Evolutionary conservation across 2,888 invertebrate genomes (phyloP).

Genomic region (Acrobasis repandana): DNA sequence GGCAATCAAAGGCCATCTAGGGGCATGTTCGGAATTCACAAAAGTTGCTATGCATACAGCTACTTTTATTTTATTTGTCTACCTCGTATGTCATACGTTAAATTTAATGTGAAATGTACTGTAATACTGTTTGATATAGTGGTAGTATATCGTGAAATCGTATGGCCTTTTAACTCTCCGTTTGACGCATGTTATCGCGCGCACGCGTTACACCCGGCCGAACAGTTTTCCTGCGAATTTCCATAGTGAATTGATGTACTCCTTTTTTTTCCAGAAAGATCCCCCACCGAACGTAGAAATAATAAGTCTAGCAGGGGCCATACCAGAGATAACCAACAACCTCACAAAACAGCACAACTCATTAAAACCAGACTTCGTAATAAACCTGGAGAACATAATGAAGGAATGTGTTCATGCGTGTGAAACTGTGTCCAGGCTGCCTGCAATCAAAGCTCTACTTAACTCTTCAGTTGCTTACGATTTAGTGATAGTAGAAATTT

Average conservation of each 20-base stretch:
- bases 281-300: conserved; percentile 66
- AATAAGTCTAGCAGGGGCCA: conserved; percentile 75
- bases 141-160: conserved; percentile 26
- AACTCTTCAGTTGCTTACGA: conserved; percentile 66
- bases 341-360: conserved; percentile 60
- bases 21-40: too few relatives aligned
- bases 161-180: conserved; percentile 41
- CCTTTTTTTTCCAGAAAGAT: conserved; percentile 63
- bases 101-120: neutral
- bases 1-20: too few relatives aligned
- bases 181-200: conserved; percentile 37
- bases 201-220: conserved; percentile 34
- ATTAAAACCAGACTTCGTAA: conserved; percentile 63
- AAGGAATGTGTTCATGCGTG: conserved; percentile 74
- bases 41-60: too few relatives aligned
- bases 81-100: too few relatives aligned
- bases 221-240: conserved; percentile 2
- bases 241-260: neutral
- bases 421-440: conserved; percentile 64
- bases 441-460: conserved; percentile 61
- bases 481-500: conserved; percentile 75
- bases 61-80: too few relatives aligned
- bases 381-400: conserved; percentile 72
- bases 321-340: conserved; percentile 72
- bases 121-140: neutral